Conservation (phyloP, 2,888 invertebrate genomes). For the Drosophila parthenogenetica region DNA sequence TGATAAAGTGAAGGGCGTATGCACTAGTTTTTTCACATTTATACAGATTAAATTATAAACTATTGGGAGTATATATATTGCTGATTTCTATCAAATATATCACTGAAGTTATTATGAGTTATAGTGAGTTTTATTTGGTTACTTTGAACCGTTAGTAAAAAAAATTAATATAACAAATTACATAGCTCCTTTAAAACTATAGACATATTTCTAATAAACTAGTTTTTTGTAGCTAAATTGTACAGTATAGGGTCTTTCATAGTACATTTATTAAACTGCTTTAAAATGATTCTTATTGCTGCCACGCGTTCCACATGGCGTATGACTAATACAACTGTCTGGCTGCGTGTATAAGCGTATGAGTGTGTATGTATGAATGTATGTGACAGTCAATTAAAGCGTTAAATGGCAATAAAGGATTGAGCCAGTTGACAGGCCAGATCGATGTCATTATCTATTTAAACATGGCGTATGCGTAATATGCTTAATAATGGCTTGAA, state of each 20-base stretch:
- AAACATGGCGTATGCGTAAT: conserved; percentile 21
- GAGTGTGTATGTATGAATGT: conserved; percentile 6
- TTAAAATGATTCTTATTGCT: conserved; percentile 6
- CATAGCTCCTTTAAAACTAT: too few relatives aligned
- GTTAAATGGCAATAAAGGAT: conserved; percentile 37
- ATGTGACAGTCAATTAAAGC: conserved; percentile 36
- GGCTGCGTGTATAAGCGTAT: conserved; percentile 11
- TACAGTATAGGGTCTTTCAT: conserved; percentile 1
- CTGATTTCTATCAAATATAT: too few relatives aligned
- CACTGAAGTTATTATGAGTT: too few relatives aligned
- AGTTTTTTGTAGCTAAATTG: too few relatives aligned
- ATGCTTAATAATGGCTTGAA: background rate
- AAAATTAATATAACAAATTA: too few relatives aligned
- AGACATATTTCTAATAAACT: too few relatives aligned
- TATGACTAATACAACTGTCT: conserved; percentile 68
- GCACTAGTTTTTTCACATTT: background rate
- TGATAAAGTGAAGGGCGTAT: background rate
- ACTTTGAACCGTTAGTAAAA: too few relatives aligned
- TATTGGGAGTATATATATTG: too few relatives aligned
- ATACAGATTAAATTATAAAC: too few relatives aligned
- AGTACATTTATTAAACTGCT: background rate
- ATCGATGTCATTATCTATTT: conserved; percentile 4
- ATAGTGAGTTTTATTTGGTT: too few relatives aligned
- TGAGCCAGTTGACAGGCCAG: conserved; percentile 4
- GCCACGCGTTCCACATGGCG: conserved; percentile 39